These are phyloP conservation scores for Calosoma granatense DNA, from an alignment of 1,140 invertebrate genomes.

Conservation along the genomic window DNA sequence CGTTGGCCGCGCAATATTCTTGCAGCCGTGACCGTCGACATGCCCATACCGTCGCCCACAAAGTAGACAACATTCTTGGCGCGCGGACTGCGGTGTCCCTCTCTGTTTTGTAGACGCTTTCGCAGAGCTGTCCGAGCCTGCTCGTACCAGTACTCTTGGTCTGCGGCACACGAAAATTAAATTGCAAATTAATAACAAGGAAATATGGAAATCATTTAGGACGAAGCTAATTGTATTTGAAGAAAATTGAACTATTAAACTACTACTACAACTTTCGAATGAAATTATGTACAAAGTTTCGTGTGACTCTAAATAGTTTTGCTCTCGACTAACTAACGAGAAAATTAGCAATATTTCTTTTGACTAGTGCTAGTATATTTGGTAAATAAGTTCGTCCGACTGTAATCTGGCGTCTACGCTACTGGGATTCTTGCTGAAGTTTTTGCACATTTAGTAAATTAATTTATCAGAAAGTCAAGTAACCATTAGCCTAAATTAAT, in stretches of 20 bases:
- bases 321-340: no score
- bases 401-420: no score
- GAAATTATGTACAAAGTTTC: no score
- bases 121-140: slow-evolving; percentile 53
- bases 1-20: slow-evolving; percentile 44
- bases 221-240: background rate
- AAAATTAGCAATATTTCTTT: no score
- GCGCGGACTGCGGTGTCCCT: slow-evolving; percentile 39
- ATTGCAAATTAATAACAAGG: background rate
- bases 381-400: no score
- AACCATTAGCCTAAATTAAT: no score
- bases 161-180: slow-evolving; percentile 23
- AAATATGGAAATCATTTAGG: background rate
- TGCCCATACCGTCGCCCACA: slow-evolving; percentile 66
- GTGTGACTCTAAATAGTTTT: background rate
- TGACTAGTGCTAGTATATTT: no score
- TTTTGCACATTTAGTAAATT: no score
- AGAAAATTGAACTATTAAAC: background rate
- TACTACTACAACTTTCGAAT: background rate
- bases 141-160: slow-evolving; percentile 41
- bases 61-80: slow-evolving; percentile 47
- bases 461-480: no score
- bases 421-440: no score
- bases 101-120: slow-evolving; percentile 38
- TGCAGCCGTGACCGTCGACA: slow-evolving; percentile 58